Base-by-base conservation (phyloP, 2,888 invertebrate genomes). In the Atethmia centrago region DNA sequence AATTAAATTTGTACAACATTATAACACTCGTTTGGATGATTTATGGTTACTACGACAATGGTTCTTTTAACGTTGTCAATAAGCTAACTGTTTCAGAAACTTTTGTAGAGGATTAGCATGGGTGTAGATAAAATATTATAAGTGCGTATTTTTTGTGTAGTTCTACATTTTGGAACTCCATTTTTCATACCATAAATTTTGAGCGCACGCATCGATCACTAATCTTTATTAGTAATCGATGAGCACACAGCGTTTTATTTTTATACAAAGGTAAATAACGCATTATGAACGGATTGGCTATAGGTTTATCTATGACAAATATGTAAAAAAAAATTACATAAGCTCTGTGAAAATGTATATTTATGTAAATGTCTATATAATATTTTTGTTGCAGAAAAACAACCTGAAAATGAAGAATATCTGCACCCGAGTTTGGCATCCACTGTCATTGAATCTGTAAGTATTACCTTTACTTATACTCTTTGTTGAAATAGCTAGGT, bases 371-470 rank as follows among this genome's bases (percentile, higher is more conserved):
- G 16, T 62, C 8, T 9, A 5, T 31, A 47, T 31, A 21, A 45
- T 2, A 14, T 45, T 58, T 56, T 66, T 82, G 21, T 91, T 91
- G 25, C 91, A 94, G 97, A 97, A 85, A 97, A 97, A 85, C 96
- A 95, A 71, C 96, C 95, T 63, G 96, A 96, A 73, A 96, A 96
- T 80, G 97, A 97, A 65, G 97, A 97, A 78, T 99, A 99, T 90
- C 96, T 99, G 36, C 99, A 99, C 93, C 99, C 98, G n/a, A 98
- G 98, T 90, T 96, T 99, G 82, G 95, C 96, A 36, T 96, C 97
- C 8, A 95, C 97, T 73, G 92, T 97, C 75, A 97, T 97, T 87
- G 97, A 97, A 96, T 96, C 97, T 93, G 97, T 98, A 96, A 96
- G 97, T 97, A 45, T 16, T 45, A 45, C 16, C 40, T 40, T 40